These are phyloP conservation scores for Danaus plexippus DNA, from an alignment of 1,140 invertebrate genomes.

Conservation along the genomic window DNA sequence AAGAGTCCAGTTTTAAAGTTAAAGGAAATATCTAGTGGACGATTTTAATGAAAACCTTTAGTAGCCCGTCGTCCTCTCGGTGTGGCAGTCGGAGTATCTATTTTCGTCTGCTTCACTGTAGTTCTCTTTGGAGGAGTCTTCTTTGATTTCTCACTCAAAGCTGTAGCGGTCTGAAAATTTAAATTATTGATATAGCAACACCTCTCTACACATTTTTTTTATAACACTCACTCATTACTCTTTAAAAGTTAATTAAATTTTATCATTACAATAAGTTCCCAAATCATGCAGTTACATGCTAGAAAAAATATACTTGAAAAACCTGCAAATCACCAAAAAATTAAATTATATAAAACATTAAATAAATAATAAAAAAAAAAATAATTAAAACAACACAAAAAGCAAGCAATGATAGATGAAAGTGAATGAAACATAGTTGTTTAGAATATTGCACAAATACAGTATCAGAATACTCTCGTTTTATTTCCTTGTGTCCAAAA, in stretches of 20 bases:
- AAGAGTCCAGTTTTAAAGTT: too few relatives aligned
- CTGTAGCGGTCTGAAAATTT: constrained; percentile 50
- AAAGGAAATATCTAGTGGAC: too few relatives aligned
- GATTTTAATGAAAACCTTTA: constrained; percentile 31
- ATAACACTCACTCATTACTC: background rate
- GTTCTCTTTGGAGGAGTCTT: constrained; percentile 29
- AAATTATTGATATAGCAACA: too few relatives aligned
- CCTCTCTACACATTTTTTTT: background rate
- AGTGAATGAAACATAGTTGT: constrained; percentile 22
- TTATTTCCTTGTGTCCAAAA: too few relatives aligned
- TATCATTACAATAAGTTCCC: background rate
- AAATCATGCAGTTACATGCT: constrained; percentile 19
- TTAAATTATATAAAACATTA: constrained; percentile 13
- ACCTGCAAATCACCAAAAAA: constrained; percentile 35
- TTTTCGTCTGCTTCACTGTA: constrained; percentile 23
- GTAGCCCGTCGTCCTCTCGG: constrained; percentile 40
- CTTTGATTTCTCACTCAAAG: constrained; percentile 46
- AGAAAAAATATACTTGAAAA: constrained; percentile 18
- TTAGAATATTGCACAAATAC: too few relatives aligned
- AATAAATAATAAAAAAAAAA: constrained; percentile 23
- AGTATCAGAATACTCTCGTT: too few relatives aligned
- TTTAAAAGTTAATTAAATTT: constrained; percentile 1
- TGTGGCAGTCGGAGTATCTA: constrained; percentile 29
- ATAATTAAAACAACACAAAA: constrained; percentile 35
- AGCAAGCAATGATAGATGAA: constrained; percentile 53